Conservation (phyloP, 2,888 invertebrate genomes). For the Caenorhabditis zanzibari region DNA sequence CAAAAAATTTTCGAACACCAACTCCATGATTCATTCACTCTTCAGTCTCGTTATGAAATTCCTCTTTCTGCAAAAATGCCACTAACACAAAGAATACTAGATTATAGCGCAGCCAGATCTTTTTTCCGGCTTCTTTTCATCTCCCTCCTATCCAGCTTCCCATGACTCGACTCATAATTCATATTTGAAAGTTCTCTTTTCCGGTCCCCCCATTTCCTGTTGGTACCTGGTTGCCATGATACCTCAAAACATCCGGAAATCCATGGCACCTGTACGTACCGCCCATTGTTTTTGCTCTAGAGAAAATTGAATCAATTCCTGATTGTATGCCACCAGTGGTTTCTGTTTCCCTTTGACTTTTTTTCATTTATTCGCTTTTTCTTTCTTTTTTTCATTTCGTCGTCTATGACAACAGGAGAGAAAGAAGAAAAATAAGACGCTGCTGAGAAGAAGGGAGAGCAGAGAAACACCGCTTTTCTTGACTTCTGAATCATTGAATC, state of each 20-base stretch:
- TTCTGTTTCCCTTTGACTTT: slow-evolving; percentile 11
- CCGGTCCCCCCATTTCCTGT: slow-evolving; percentile 3
- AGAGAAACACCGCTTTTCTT: slow-evolving; percentile 18
- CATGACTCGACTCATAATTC: slow-evolving; percentile 24
- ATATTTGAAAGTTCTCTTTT: neutral
- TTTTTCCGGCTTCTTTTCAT: slow-evolving; percentile 13
- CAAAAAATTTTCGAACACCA: too few species aligned
- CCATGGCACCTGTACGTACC: slow-evolving; percentile 12
- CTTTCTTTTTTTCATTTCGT: slow-evolving; percentile 23
- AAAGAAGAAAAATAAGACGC: neutral
- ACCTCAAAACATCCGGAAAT: slow-evolving; percentile 13
- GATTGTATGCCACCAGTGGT: too few species aligned
- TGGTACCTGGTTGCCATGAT: slow-evolving; percentile 26
- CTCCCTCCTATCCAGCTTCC: neutral
- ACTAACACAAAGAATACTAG: neutral
- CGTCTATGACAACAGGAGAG: slow-evolving; percentile 39
- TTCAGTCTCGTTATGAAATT: neutral
- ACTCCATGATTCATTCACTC: too few species aligned
- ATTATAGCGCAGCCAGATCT: slow-evolving; percentile 11
- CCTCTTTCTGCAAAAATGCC: neutral
- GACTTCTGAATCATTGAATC: slow-evolving; percentile 3
- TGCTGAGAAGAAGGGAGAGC: neutral
- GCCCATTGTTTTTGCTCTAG: slow-evolving; percentile 4
- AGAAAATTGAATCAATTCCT: slow-evolving; percentile 1
- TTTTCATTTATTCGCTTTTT: slow-evolving; percentile 43